Percentiles rank a stretch among this genome's conserved stretches.
These are phyloP conservation scores for Drosophila imparisetae DNA, from an alignment of 2,888 invertebrate genomes.

Conservation along the genomic window DNA sequence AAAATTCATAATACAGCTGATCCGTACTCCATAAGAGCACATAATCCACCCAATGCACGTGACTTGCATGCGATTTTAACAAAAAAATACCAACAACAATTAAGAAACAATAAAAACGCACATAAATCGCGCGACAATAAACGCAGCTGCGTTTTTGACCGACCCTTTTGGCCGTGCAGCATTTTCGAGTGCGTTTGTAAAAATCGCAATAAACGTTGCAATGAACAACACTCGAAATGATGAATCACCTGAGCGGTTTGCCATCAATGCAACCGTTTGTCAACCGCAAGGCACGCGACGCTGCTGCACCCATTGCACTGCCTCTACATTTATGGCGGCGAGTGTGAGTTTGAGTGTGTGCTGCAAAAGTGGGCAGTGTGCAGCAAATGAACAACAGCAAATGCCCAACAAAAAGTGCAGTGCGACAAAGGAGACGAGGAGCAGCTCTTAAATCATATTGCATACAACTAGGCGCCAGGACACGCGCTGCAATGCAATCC, in stretches of 20 bases:
- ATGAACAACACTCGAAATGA: conserved; percentile 83
- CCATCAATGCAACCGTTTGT: conserved; percentile 75
- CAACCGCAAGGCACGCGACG: conserved; percentile 71
- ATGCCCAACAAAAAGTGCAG: conserved; percentile 68
- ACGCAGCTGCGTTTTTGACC: conserved; percentile 19
- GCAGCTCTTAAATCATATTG: conserved; percentile 75
- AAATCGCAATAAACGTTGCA: conserved; percentile 84
- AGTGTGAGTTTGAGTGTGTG: conserved; percentile 10
- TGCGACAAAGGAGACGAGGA: conserved; percentile 44
- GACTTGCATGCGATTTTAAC: conserved; percentile 10
- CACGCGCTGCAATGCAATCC: conserved; percentile 59
- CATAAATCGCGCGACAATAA: conserved; percentile 41
- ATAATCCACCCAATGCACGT: conserved; percentile 9
- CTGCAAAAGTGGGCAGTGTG: conserved; percentile 28
- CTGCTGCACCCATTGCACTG: conserved; percentile 40
- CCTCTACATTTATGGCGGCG: conserved; percentile 55
- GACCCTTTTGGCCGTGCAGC: conserved; percentile 6
- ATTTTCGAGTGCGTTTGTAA: conserved; percentile 81
- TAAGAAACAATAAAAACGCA: conserved; percentile 1
- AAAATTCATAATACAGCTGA: background rate
- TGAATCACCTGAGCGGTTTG: conserved; percentile 80
- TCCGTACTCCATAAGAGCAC: background rate
- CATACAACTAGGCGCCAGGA: conserved; percentile 73
- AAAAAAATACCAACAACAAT: background rate
- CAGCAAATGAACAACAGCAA: conserved; percentile 66